These are phyloP conservation scores for Oostethus manadensis DNA, from an alignment of 2,113 vertebrate species.

Conservation along the genomic window DNA sequence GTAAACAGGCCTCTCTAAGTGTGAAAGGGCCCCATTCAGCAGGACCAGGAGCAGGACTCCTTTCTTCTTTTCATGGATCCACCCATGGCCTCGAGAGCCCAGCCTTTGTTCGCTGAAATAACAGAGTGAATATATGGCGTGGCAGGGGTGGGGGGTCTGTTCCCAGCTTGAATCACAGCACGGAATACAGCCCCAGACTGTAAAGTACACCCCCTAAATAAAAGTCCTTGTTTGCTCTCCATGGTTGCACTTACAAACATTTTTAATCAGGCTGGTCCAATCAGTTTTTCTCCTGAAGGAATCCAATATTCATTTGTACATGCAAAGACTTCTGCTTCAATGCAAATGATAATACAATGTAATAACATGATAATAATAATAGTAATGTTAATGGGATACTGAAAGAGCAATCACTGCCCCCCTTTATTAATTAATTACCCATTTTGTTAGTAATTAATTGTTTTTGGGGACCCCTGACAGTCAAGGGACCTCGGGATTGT, in stretches of 20 bases:
- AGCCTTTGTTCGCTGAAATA: slow-evolving; percentile 71
- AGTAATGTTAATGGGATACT: too few species aligned
- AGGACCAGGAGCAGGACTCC: slow-evolving; percentile 65
- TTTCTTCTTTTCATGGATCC: slow-evolving; percentile 71
- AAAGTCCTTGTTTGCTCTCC: neutral
- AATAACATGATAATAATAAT: too few species aligned
- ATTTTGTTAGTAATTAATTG: too few species aligned
- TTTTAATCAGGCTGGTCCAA: slow-evolving; percentile 16
- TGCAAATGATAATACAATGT: too few species aligned
- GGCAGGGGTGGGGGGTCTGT: slow-evolving; percentile 34
- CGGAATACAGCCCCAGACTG: slow-evolving; percentile 27
- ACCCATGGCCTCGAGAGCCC: slow-evolving; percentile 67
- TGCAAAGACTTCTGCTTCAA: slow-evolving; percentile 36
- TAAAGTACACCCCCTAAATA: slow-evolving; percentile 17
- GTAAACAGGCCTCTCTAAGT: slow-evolving; percentile 75
- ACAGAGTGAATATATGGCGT: slow-evolving; percentile 61
- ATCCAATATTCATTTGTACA: neutral
- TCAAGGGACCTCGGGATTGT: too few species aligned
- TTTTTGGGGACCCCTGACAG: too few species aligned
- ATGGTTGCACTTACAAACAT: neutral
- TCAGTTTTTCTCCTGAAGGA: slow-evolving; percentile 20
- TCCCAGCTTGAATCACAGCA: slow-evolving; percentile 21
- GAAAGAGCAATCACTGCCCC: too few species aligned
- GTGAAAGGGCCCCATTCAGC: slow-evolving; percentile 75
- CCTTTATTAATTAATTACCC: too few species aligned